Base-by-base conservation (phyloP, 2,797 vertebrate species). In the Myoxocephalus aenaeus region DNA sequence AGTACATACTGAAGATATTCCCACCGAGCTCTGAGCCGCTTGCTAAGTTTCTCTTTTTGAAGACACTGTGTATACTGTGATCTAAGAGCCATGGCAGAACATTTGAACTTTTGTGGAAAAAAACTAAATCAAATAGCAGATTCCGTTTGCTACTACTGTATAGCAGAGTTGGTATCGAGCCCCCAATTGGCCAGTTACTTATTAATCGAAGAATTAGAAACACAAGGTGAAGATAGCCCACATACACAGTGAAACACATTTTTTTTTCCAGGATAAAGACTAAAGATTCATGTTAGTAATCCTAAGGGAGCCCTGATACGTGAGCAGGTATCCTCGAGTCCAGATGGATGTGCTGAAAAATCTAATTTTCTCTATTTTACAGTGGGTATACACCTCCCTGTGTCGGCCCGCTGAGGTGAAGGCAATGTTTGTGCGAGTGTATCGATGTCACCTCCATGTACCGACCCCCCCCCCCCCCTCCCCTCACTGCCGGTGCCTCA, bases 361-460 rank as follows among this genome's bases (percentile, higher is more conserved):
- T 73, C 13, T 0, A 22, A 66, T 38, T 76, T 25, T 4, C 7
- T 56, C 46, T 57, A 20, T 57, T 53, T 65, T 73, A 70, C 77
- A 75, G 59, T 63, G 25, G 7, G n/a, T 4, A 71, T 12, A 42
- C 44, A 29, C 11, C 48, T 34, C n/a, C 40, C 53, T 29, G 58
- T 68, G 71, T 66, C 66, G 71, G 32, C 6, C 1, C 63, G 58
- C 65, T 17, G 75, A 77, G 79, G 73, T 76, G 59, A 65, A 66
- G 40, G 40, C 25, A 22, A 15, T 75, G 73, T 85, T 79, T 80
- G 65, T 62, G 88, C 70, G 80, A 50, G 73, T 63, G 73, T 82
- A 78, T 84, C 80, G 73, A 87, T 83, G 77, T 75, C 61, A 13
- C 15, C 29, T 9, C 44, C 46, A 58, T 7, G 18, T 34, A 17